Evolutionary conservation across 2,888 invertebrate genomes (phyloP), one percentile per base, ranked within the genome.

Genomic region (Ceriagrion tenellum): DNA sequence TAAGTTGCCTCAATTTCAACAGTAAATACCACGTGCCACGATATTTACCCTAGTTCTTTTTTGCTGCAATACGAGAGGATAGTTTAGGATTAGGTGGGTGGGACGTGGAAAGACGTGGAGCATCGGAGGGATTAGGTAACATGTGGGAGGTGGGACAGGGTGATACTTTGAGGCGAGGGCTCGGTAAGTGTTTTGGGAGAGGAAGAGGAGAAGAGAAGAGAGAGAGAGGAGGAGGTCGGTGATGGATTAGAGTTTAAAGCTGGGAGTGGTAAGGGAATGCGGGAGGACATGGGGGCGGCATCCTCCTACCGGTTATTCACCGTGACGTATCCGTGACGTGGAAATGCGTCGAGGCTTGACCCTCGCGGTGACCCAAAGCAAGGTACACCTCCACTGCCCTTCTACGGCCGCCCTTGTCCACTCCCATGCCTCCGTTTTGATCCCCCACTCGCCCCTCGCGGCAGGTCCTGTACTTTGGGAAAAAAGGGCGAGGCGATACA

Each of bases 311-410:
- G 93, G 93, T 93, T 93, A 93, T 93, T 93, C 93, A 93, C 63
- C 93, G 69, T 93, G 93, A 93, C 93, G 93, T 93, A 47, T 93
- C 93, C 93, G 93, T 93, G 93, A 93, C 93, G 93, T 93, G 93
- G 69, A 93, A 69, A 93, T 93, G 63, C 93, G 93, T 93, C 69
- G 69, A 16, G 26, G 35, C 47, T 56, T 93, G 93, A 93, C 81
- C 81, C 81, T 35, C 30, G 30, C 81, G 2, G 35, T 81, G 81
- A 81, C 81, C 81, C 35, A 6, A 18, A 18, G 81, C 81, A 16
- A 12, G 69, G n/a, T n/a, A 23, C 23, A 69, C 81, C 81, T 35
- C 81, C 69, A 4, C 69, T 8, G 23, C 81, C 30, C 74, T 69
- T 26, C 69, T 35, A 23, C 81, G 1, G 30, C 26, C 81, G 35